phyloP scores from a whole-genome alignment of 2,797 vertebrate genomes.

The Lacerta viridis region DNA sequence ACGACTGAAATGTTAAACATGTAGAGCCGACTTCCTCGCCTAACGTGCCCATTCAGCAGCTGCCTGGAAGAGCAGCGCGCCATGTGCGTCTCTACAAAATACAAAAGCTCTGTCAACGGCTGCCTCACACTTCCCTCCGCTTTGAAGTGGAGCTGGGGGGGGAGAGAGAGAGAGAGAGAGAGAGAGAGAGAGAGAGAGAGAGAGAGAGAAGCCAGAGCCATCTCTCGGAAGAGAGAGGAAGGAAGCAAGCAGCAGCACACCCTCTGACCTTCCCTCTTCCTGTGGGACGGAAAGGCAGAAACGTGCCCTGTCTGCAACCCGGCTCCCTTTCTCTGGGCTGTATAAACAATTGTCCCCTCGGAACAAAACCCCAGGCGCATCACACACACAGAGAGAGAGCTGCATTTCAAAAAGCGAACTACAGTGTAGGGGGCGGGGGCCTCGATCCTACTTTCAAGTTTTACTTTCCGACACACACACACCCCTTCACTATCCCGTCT shows the following conservation, averaged over 20 bases:
- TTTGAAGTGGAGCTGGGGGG: background rate
- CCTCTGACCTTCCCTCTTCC: constrained; percentile 36
- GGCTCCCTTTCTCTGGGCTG: background rate
- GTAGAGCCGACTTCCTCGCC: background rate
- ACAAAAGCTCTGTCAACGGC: constrained; percentile 13
- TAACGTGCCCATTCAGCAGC: background rate
- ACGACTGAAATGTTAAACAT: background rate
- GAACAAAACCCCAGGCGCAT: background rate
- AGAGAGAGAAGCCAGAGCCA: background rate
- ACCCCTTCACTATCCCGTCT: too few relatives aligned
- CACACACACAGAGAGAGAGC: background rate
- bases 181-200: too few relatives aligned
- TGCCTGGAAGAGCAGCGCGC: background rate
- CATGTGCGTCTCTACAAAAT: background rate
- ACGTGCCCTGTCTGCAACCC: background rate
- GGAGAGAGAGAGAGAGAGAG: too few relatives aligned
- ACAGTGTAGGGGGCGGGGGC: too few relatives aligned
- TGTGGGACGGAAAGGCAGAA: constrained; percentile 4
- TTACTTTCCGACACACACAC: background rate
- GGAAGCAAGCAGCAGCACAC: background rate
- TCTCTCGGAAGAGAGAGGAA: background rate
- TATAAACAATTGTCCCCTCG: background rate
- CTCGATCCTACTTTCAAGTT: too few relatives aligned
- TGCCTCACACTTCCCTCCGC: background rate
- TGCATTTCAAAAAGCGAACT: background rate